phyloP scores from a whole-genome alignment of 2,888 invertebrate genomes.

The Plebejus anna region DNA sequence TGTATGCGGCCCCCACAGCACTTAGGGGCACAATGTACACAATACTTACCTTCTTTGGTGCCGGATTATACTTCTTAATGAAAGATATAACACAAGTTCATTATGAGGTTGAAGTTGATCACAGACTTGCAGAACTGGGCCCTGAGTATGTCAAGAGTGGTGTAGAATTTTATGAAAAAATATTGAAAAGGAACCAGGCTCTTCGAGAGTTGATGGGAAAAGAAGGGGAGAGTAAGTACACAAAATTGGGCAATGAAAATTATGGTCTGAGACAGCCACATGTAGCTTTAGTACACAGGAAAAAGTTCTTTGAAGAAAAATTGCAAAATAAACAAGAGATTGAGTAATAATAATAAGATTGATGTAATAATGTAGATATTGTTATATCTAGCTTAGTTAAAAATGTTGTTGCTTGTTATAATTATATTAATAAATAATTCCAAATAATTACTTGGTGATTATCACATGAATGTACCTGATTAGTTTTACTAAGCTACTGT shows the following conservation, averaged over 20 bases:
- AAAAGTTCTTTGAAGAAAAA: constrained; percentile 81
- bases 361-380: neutral
- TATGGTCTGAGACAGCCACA: constrained; percentile 82
- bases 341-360: constrained; percentile 20
- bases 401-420: neutral
- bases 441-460: neutral
- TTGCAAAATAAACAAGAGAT: constrained; percentile 52
- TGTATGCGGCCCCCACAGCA: constrained; percentile 74
- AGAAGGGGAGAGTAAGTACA: constrained; percentile 81
- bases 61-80: constrained; percentile 81
- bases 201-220: constrained; percentile 83
- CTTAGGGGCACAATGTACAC: constrained; percentile 74
- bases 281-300: constrained; percentile 83
- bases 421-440: neutral
- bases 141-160: constrained; percentile 85
- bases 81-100: constrained; percentile 83
- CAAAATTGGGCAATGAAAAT: constrained; percentile 85
- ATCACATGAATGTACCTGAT: neutral
- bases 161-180: constrained; percentile 86
- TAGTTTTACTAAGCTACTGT: neutral
- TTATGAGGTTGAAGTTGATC: constrained; percentile 83
- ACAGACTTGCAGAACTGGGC: constrained; percentile 79
- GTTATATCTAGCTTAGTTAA: neutral
- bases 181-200: constrained; percentile 86
- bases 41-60: constrained; percentile 76